phyloP scores from a whole-genome alignment of 2,888 invertebrate genomes.

The Cheilosia pagana region DNA sequence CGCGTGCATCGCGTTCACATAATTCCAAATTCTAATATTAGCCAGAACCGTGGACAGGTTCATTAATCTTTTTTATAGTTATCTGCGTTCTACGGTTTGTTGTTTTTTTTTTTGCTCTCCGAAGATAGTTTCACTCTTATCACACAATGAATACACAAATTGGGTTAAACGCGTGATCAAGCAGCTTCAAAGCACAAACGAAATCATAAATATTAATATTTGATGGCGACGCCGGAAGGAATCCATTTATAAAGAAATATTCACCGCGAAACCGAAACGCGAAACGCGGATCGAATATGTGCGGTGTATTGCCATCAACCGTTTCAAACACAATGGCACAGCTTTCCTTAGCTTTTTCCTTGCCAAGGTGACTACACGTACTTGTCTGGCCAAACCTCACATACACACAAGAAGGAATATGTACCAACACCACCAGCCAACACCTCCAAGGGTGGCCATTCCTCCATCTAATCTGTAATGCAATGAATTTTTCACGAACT shows the following conservation, averaged over 20 bases:
- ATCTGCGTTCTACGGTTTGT: background rate
- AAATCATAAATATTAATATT: conserved; percentile 30
- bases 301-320: conserved; percentile 47
- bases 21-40: conserved; percentile 68
- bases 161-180: conserved; percentile 16
- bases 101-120: conserved; percentile 3
- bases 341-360: conserved; percentile 32
- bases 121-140: conserved; percentile 55
- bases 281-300: conserved; percentile 7
- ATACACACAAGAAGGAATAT: conserved; percentile 1
- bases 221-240: background rate
- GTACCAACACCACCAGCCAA: conserved; percentile 3
- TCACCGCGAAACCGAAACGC: conserved; percentile 40
- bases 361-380: conserved; percentile 21
- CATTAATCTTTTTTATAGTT: conserved; percentile 65
- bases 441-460: background rate
- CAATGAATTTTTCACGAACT: conserved; percentile 66
- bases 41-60: conserved; percentile 67
- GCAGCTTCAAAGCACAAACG: background rate
- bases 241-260: conserved; percentile 19
- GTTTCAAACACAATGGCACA: conserved; percentile 38
- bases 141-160: conserved; percentile 41
- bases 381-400: conserved; percentile 30
- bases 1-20: conserved; percentile 39
- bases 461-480: conserved; percentile 42